Conservation (phyloP, 2,113 vertebrate species). For the Larimichthys polyactis region DNA sequence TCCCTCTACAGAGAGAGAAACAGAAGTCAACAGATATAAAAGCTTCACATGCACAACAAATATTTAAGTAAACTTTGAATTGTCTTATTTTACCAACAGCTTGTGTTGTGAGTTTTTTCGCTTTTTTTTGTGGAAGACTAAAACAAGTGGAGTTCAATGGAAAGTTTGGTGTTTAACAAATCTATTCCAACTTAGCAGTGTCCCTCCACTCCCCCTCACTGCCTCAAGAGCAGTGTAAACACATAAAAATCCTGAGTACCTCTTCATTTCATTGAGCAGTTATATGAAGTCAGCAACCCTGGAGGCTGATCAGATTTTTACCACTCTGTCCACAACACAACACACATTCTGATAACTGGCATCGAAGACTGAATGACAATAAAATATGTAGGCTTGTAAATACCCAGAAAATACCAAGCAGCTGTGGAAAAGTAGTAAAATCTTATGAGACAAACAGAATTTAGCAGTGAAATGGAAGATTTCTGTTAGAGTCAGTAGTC, state of each 20-base stretch:
- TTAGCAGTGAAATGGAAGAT: conserved; percentile 41
- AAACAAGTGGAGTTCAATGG: conserved; percentile 14
- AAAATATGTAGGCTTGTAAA: conserved; percentile 37
- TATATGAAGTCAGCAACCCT: conserved; percentile 57
- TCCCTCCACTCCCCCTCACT: conserved; percentile 1
- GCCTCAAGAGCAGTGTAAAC: conserved; percentile 46
- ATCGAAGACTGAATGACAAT: conserved; percentile 41
- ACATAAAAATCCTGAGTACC: conserved; percentile 46
- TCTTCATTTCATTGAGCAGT: conserved; percentile 44
- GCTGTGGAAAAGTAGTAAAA: conserved; percentile 53
- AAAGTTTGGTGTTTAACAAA: conserved; percentile 40
- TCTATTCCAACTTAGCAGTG: conserved; percentile 1
- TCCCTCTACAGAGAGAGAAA: conserved; percentile 80
- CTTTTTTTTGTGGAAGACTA: not conserved
- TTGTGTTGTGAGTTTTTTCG: not conserved
- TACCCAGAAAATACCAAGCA: conserved; percentile 55
- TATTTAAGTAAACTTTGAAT: not conserved
- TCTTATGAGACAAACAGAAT: conserved; percentile 23
- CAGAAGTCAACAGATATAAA: not conserved
- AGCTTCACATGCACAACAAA: not conserved
- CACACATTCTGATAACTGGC: conserved; percentile 25
- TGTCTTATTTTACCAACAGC: not conserved
- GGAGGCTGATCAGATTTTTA: conserved; percentile 55
- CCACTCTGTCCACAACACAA: conserved; percentile 24
- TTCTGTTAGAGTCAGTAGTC: not conserved